Percentiles rank a stretch among this genome's conserved stretches.
These are phyloP conservation scores for Pseudococcus longispinus DNA, from an alignment of 2,888 invertebrate species.

Conservation along the genomic window DNA sequence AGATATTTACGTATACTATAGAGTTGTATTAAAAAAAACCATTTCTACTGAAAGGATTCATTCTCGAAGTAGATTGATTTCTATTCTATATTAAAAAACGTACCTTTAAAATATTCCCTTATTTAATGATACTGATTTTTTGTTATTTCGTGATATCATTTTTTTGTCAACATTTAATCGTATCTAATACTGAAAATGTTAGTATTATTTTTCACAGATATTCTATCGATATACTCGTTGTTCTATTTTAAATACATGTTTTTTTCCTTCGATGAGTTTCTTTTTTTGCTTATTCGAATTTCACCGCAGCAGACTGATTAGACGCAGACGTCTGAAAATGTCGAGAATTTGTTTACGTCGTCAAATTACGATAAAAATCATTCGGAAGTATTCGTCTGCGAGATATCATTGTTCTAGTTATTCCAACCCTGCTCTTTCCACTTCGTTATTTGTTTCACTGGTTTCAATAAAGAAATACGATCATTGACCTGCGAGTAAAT, in stretches of 20 bases:
- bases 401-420: not conserved
- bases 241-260: slow-evolving; percentile 12
- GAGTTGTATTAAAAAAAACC: not conserved
- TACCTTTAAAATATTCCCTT: not conserved
- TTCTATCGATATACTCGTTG: slow-evolving; percentile 3
- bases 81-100: not conserved
- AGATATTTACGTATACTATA: not conserved
- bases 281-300: not conserved
- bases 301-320: not conserved
- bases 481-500: too few species aligned
- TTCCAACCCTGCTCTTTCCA: not conserved
- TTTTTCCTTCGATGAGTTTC: not conserved
- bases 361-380: not conserved
- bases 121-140: not conserved
- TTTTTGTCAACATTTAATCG: not conserved
- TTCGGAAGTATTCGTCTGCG: not conserved
- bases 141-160: not conserved
- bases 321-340: not conserved
- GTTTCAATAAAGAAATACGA: too few species aligned
- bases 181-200: not conserved
- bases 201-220: not conserved
- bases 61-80: too few species aligned
- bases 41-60: too few species aligned
- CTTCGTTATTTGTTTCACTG: too few species aligned
- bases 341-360: not conserved